A percentile compares a stretch with the other conserved stretches of the same genome.
phyloP scores from a whole-genome alignment of 1,140 invertebrate species.

The Panulirus ornatus region DNA sequence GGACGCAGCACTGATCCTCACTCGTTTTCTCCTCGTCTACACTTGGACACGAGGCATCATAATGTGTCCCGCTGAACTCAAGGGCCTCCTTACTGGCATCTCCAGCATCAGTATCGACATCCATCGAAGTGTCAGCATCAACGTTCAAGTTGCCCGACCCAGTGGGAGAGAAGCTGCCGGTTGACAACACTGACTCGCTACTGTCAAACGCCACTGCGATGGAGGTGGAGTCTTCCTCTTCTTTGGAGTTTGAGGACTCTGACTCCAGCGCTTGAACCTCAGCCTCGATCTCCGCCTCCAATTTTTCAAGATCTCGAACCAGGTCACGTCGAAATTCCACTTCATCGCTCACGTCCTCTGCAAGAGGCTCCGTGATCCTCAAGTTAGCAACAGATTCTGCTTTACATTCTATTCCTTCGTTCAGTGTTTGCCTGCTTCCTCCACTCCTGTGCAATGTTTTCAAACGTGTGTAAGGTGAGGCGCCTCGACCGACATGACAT shows the following conservation, averaged over 20 bases:
- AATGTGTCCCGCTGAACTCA: neutral
- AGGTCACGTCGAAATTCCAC: conserved; percentile 58
- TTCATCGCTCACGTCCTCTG: conserved; percentile 27
- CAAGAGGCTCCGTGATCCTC: neutral
- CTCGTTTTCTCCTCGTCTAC: neutral
- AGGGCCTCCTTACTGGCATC: neutral
- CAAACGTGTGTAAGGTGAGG: conserved; percentile 71
- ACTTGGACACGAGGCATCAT: neutral
- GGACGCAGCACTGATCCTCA: neutral
- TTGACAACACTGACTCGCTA: conserved; percentile 52
- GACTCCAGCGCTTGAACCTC: conserved; percentile 45
- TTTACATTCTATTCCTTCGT: neutral
- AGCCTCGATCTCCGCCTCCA: conserved; percentile 61
- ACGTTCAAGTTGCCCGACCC: conserved; percentile 3
- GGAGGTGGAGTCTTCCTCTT: conserved; percentile 17
- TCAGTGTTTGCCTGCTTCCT: conserved; percentile 20
- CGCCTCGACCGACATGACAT: conserved; percentile 32
- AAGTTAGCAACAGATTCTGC: conserved; percentile 32
- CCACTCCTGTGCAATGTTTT: conserved; percentile 69
- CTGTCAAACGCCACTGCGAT: conserved; percentile 55
- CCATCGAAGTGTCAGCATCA: conserved; percentile 8
- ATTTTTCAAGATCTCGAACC: conserved; percentile 58
- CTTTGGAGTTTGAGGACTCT: neutral
- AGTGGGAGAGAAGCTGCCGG: conserved; percentile 25
- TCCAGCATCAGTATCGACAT: conserved; percentile 17